Conservation (phyloP, 2,888 invertebrate species). For the Caenorhabditis sinica region DNA sequence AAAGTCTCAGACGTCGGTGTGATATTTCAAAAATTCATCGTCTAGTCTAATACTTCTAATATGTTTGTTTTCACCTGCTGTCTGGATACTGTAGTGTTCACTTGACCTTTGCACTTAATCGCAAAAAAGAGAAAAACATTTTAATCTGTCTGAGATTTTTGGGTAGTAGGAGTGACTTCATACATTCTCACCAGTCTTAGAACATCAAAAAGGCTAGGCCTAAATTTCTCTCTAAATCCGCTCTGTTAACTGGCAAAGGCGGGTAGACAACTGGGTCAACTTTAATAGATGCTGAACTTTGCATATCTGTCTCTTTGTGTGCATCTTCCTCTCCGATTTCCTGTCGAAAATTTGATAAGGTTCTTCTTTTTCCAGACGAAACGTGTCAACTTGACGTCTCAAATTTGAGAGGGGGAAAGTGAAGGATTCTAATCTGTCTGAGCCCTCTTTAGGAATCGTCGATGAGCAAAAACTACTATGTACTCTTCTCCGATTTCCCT, state of each 20-base stretch:
- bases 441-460: conserved; percentile 16
- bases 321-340: not conserved
- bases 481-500: not conserved
- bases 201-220: not conserved
- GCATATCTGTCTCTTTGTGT: not conserved
- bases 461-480: conserved; percentile 26
- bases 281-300: too few relatives aligned
- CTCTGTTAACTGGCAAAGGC: too few relatives aligned
- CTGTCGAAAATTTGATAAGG: not conserved
- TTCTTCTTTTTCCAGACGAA: not conserved
- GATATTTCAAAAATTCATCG: not conserved
- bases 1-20: conserved; percentile 10
- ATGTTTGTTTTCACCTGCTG: not conserved
- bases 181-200: conserved; percentile 12
- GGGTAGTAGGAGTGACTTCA: not conserved
- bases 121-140: not conserved
- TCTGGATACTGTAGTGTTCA: conserved; percentile 8
- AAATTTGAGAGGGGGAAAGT: not conserved
- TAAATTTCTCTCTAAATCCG: not conserved
- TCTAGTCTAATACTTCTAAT: not conserved
- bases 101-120: conserved; percentile 6
- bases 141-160: conserved; percentile 6
- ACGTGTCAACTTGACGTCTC: not conserved
- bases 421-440: conserved; percentile 37
- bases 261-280: too few relatives aligned